Conservation (phyloP, 2,797 vertebrate species). For the Phrynocephalus vlangalii region DNA sequence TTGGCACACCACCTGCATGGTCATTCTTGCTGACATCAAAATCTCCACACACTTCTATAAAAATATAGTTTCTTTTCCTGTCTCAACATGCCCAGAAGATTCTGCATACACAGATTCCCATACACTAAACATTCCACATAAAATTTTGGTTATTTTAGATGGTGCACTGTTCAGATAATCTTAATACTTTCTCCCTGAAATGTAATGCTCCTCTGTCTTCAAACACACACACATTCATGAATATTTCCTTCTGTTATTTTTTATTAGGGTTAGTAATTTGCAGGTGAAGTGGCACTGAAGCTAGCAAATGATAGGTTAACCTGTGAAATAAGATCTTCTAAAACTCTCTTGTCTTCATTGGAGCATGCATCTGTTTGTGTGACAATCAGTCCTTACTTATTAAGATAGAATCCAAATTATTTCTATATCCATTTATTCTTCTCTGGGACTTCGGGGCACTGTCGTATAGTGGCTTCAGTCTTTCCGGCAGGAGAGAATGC, state of each 20-base stretch:
- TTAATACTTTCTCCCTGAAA: no score
- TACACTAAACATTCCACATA: not conserved
- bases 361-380: not conserved
- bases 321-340: not conserved
- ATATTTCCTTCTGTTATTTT: not conserved
- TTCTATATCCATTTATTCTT: not conserved
- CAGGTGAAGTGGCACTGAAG: not conserved
- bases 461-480: no score
- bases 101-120: not conserved
- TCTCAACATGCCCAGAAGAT: not conserved
- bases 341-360: not conserved
- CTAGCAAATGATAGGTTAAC: not conserved
- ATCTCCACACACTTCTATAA: not conserved
- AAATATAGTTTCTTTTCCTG: not conserved
- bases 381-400: not conserved
- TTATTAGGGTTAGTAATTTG: not conserved
- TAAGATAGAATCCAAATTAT: not conserved
- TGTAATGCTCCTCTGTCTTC: not conserved
- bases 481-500: no score
- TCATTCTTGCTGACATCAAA: not conserved
- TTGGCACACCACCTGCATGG: not conserved
- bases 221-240: not conserved
- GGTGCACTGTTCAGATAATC: not conserved
- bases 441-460: no score
- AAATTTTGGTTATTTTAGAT: not conserved